Evolutionary conservation across 1,140 invertebrate genomes (phyloP).

Genomic region (Drosophila sturtevanti): DNA sequence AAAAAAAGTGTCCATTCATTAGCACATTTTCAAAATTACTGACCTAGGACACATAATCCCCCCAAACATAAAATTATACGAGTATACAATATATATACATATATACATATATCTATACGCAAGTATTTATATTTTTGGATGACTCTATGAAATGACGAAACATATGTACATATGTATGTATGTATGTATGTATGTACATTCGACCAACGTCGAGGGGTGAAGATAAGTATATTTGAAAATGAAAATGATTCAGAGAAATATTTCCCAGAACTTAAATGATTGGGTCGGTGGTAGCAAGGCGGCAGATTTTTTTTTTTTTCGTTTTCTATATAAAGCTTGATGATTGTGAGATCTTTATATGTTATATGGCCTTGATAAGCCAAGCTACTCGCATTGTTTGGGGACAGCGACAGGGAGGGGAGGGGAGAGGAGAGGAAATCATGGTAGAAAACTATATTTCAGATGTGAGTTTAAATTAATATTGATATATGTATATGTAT

Average conservation of each 20-base stretch:
- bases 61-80: background rate
- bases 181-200: conserved; percentile 37
- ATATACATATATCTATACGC: conserved; percentile 7
- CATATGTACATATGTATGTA: conserved; percentile 47
- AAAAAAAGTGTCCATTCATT: conserved; percentile 9
- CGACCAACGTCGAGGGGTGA: conserved; percentile 25
- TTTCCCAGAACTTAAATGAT: conserved; percentile 30
- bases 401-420: too few relatives aligned
- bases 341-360: conserved; percentile 1
- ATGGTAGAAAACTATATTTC: too few relatives aligned
- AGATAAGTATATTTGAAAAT: conserved; percentile 19
- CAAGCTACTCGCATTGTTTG: background rate
- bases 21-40: conserved; percentile 38
- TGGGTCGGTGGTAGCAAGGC: background rate
- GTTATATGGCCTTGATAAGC: background rate
- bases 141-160: conserved; percentile 58
- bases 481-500: background rate
- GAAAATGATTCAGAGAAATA: conserved; percentile 33
- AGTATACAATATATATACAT: background rate
- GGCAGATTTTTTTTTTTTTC: background rate
- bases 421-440: too few relatives aligned
- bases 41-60: conserved; percentile 67
- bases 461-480: background rate
- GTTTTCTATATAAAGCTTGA: background rate
- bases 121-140: conserved; percentile 18